These are phyloP conservation scores for Protonemura montana DNA, from an alignment of 2,888 invertebrate species.

Conservation along the genomic window DNA sequence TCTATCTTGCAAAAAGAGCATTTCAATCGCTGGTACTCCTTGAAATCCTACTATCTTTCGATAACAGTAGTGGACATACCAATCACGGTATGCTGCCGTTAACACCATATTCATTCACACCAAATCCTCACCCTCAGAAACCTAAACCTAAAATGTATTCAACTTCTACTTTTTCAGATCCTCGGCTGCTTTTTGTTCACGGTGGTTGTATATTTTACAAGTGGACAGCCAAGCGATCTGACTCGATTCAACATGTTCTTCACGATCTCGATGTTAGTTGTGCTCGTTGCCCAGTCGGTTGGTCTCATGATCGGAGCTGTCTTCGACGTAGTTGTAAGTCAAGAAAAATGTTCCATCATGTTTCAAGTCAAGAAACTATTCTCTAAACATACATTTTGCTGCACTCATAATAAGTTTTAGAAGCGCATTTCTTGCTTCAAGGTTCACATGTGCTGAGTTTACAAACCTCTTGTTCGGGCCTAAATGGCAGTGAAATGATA, in stretches of 20 bases:
- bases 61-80: conserved; percentile 81
- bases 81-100: conserved; percentile 75
- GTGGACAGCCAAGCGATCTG: conserved; percentile 84
- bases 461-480: too few relatives aligned
- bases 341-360: too few relatives aligned
- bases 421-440: too few relatives aligned
- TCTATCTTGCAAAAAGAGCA: conserved; percentile 82
- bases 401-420: too few relatives aligned
- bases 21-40: conserved; percentile 88
- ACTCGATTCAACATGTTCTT: conserved; percentile 86
- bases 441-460: too few relatives aligned
- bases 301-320: conserved; percentile 92
- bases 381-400: too few relatives aligned
- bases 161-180: conserved; percentile 60
- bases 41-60: conserved; percentile 81
- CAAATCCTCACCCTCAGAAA: too few relatives aligned
- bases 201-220: conserved; percentile 85
- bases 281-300: conserved; percentile 90
- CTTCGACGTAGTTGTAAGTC: conserved; percentile 82
- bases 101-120: too few relatives aligned
- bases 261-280: conserved; percentile 79
- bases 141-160: too few relatives aligned
- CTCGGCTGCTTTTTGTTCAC: conserved; percentile 75
- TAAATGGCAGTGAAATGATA: too few relatives aligned
- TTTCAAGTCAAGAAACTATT: too few relatives aligned